These are phyloP conservation scores for Microplitis demolitor DNA, from an alignment of 1,140 invertebrate species.

Conservation along the genomic window DNA sequence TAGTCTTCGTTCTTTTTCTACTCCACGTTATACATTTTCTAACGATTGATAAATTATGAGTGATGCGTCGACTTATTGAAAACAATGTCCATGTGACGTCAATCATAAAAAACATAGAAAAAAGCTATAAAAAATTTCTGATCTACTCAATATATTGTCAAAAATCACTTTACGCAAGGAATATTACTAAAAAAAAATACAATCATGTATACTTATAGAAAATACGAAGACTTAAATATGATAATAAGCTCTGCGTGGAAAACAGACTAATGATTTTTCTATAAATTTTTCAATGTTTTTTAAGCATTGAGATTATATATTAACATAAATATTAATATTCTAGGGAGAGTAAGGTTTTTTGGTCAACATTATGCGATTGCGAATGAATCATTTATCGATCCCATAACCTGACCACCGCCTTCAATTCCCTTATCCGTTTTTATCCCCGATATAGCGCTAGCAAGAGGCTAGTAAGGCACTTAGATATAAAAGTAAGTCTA, in stretches of 20 bases:
- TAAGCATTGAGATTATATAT: no score
- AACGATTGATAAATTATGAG: slow-evolving; percentile 50
- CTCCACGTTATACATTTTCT: slow-evolving; percentile 13
- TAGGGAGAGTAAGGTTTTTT: no score
- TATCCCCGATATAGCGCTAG: neutral
- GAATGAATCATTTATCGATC: slow-evolving; percentile 62
- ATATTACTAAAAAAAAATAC: no score
- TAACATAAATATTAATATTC: no score
- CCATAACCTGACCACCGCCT: slow-evolving; percentile 36
- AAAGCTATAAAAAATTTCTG: slow-evolving; percentile 26
- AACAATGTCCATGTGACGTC: slow-evolving; percentile 50
- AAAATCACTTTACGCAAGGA: no score
- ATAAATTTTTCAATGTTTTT: no score
- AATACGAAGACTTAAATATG: no score
- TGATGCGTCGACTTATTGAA: slow-evolving; percentile 59
- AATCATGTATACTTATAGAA: no score
- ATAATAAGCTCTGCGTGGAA: no score
- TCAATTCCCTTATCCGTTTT: neutral
- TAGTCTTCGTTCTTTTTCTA: slow-evolving; percentile 16
- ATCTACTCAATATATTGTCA: neutral
- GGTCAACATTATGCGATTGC: slow-evolving; percentile 29
- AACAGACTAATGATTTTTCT: no score
- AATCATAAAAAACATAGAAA: slow-evolving; percentile 41
- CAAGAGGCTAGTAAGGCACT: neutral
- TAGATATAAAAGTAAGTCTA: slow-evolving; percentile 18